A percentile compares a stretch with the other conserved stretches of the same genome.
These are phyloP conservation scores for Enteromius fasciolatus DNA, from an alignment of 2,797 vertebrate genomes.

Conservation along the genomic window DNA sequence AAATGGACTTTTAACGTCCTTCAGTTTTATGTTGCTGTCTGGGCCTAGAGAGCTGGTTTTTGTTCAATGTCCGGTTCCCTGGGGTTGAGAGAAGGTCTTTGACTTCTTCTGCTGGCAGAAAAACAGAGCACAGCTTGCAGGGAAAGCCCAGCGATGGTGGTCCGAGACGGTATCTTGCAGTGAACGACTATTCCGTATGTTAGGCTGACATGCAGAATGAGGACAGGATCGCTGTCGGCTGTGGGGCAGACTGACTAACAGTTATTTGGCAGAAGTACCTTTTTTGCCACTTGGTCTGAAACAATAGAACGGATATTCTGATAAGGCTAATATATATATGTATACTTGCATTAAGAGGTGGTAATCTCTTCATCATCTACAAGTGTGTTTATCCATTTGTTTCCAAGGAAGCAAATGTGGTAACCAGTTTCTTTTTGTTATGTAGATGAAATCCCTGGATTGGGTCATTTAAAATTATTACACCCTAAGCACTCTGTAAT, in stretches of 20 bases:
- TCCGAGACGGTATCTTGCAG: constrained; percentile 28
- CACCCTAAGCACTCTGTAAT: constrained; percentile 39
- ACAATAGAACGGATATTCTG: neutral
- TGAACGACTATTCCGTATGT: constrained; percentile 46
- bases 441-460: constrained; percentile 29
- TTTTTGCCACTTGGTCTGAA: constrained; percentile 35
- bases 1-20: constrained; percentile 50
- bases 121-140: constrained; percentile 31
- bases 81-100: constrained; percentile 59
- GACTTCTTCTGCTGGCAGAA: constrained; percentile 51
- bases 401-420: constrained; percentile 26
- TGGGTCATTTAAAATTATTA: constrained; percentile 37
- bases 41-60: constrained; percentile 56
- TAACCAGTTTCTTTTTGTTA: constrained; percentile 17
- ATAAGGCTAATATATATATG: neutral
- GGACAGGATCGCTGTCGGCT: neutral
- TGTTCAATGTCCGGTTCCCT: constrained; percentile 64
- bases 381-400: neutral
- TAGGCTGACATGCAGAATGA: constrained; percentile 18
- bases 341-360: neutral
- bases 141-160: constrained; percentile 54
- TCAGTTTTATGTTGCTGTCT: constrained; percentile 62
- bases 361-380: neutral
- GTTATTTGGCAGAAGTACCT: constrained; percentile 33
- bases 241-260: neutral